These are phyloP conservation scores for Acrobasis repandana DNA, from an alignment of 2,888 invertebrate species.

Conservation along the genomic window DNA sequence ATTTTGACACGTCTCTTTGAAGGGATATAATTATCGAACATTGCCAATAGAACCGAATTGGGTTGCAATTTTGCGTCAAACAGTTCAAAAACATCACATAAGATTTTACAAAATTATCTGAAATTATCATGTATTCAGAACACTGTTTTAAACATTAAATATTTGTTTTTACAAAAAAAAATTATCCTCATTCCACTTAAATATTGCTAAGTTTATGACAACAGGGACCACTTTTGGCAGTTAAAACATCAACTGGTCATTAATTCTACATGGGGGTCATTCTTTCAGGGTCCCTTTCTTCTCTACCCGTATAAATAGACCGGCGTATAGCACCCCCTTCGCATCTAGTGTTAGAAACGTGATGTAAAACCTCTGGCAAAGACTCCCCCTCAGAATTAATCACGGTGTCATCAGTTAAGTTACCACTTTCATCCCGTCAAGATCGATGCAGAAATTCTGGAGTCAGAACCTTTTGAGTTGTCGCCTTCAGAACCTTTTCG, in stretches of 20 bases:
- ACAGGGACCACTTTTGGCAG: background rate
- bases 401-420: slow-evolving; percentile 70
- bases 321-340: slow-evolving; percentile 70
- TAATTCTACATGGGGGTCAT: slow-evolving; percentile 61
- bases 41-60: background rate
- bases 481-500: slow-evolving; percentile 67
- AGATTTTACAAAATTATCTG: too few species aligned
- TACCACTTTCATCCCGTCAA: slow-evolving; percentile 75
- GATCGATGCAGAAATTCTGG: slow-evolving; percentile 73
- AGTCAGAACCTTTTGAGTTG: slow-evolving; percentile 67
- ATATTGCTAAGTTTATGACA: background rate
- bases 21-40: background rate
- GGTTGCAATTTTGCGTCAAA: too few species aligned
- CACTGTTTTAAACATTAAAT: background rate
- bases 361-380: slow-evolving; percentile 75
- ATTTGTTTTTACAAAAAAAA: background rate
- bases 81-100: too few species aligned
- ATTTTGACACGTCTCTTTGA: background rate
- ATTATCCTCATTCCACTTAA: too few species aligned
- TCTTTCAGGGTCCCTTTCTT: slow-evolving; percentile 67
- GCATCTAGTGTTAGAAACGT: slow-evolving; percentile 61
- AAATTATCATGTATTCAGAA: background rate
- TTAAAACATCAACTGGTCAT: slow-evolving; percentile 8
- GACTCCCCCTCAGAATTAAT: slow-evolving; percentile 71
- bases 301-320: slow-evolving; percentile 67